Evolutionary conservation across 2,113 vertebrate species (phyloP).

Genomic region (Nymphicus hollandicus): DNA sequence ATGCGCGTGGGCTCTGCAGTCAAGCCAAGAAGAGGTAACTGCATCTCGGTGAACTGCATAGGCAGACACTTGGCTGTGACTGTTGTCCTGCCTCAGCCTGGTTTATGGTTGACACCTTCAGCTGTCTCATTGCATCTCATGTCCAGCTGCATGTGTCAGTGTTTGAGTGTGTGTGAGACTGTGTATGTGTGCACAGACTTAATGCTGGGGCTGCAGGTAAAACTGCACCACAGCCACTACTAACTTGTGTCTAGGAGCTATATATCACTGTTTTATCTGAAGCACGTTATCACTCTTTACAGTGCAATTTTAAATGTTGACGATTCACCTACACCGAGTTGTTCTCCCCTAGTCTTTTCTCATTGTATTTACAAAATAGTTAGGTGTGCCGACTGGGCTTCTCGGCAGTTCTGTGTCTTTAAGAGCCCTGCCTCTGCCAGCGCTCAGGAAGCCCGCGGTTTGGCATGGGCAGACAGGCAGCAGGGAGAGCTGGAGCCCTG

Average conservation of each 20-base stretch:
- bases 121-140: background rate
- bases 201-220: background rate
- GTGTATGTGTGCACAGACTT: accelerated
- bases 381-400: background rate
- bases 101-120: background rate
- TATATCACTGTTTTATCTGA: background rate
- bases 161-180: background rate
- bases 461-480: background rate
- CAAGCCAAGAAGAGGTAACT: background rate
- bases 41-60: background rate
- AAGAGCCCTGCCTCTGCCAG: background rate
- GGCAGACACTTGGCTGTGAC: background rate
- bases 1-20: background rate
- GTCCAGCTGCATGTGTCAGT: accelerated
- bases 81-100: background rate
- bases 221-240: background rate
- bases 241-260: background rate
- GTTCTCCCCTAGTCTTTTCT: background rate
- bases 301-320: background rate
- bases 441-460: background rate
- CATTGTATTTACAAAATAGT: background rate
- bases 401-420: background rate
- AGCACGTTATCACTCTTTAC: background rate
- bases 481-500: background rate
- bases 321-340: background rate